Evolutionary conservation across 2,113 vertebrate species (phyloP), one percentile per base, ranked within the genome.

Genomic region (Zosterops japonicus): DNA sequence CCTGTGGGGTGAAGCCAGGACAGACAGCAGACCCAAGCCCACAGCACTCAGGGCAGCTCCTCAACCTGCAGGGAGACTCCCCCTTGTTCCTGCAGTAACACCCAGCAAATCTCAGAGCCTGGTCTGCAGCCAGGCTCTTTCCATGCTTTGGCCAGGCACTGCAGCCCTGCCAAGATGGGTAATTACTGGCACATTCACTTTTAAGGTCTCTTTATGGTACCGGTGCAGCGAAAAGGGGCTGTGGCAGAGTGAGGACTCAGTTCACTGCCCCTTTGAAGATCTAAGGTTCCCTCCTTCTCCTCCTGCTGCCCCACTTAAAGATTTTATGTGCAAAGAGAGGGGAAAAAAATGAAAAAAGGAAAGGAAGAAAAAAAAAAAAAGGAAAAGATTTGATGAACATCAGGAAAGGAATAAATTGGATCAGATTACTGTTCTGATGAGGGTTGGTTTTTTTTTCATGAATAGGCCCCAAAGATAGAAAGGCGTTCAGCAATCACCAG

Each of bases 381-480:
- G 94, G 92, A 93, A 96, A 95, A 93, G 95, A 95, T 96, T 92
- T 96, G 95, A 96, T 96, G 94, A 96, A 95, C 85, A 95, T 93
- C 94, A 96, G 94, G 95, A 95, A 96, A 94, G 93, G 94, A 89
- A 94, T 94, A 92, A 96, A 95, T 94, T 93, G 95, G 92, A 96
- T 92, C 94, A 95, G 96, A 96, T 96, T 95, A 96, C 95, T 80
- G 88, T 42, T 94, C 95, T 94, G 94, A 95, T 93, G 94, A 95
- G 94, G 90, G 77, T 5, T n/a, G 67, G 28, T 63, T 87, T 79
- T 74, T 49, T 95, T 93, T 82, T 90, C 63, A 82, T 95, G 96
- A 97, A 97, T 96, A 97, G 96, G 94, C 79, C 96, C 94, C 94
- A 94, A 97, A 96, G 96, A 95, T 95, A 97, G 96, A 86, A 96